These are phyloP conservation scores for Nomia melanderi DNA, from an alignment of 1,140 invertebrate species.

Conservation along the genomic window DNA sequence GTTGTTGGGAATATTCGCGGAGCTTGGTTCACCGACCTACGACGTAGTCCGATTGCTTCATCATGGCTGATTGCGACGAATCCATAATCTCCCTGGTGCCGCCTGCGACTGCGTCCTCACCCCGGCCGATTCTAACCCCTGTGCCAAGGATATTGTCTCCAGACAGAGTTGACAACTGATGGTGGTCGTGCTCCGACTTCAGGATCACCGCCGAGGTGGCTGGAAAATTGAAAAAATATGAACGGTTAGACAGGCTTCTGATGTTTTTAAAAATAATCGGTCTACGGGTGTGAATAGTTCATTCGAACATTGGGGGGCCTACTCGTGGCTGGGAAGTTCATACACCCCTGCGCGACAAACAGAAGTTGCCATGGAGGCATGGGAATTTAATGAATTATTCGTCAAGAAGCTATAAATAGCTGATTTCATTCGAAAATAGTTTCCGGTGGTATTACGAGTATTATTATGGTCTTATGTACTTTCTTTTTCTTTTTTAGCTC, in stretches of 20 bases:
- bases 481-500: too few species aligned
- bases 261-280: too few species aligned
- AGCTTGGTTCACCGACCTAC: conserved; percentile 73
- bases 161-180: conserved; percentile 71
- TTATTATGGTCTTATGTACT: too few species aligned
- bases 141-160: conserved; percentile 63
- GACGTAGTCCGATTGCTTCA: conserved; percentile 77
- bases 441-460: too few species aligned
- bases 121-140: conserved; percentile 72
- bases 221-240: conserved; percentile 47
- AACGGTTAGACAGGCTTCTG: neutral
- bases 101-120: conserved; percentile 75
- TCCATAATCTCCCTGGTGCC: conserved; percentile 73
- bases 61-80: conserved; percentile 75
- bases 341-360: too few species aligned
- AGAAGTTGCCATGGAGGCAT: too few species aligned
- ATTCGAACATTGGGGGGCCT: too few species aligned
- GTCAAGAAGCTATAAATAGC: too few species aligned
- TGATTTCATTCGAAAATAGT: too few species aligned
- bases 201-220: conserved; percentile 75
- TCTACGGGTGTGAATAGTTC: too few species aligned
- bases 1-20: neutral
- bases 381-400: too few species aligned
- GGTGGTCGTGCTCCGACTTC: conserved; percentile 70
- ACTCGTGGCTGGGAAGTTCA: too few species aligned